Conservation (phyloP, 2,113 vertebrate genomes). For the Pollachius pollachius region DNA sequence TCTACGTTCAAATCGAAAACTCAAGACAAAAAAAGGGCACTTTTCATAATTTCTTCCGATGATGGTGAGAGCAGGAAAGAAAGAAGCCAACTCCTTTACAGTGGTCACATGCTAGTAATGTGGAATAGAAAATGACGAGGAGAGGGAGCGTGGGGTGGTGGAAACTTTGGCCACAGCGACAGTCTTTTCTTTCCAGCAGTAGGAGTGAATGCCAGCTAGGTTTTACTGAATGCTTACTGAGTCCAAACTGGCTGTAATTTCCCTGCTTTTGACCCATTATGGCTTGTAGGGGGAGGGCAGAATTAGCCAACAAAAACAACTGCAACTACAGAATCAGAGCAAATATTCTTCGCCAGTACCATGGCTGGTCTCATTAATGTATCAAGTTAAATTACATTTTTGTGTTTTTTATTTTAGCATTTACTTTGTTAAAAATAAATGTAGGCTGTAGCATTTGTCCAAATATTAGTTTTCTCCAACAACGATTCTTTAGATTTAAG, state of each 20-base stretch:
- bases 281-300: slow-evolving; percentile 23
- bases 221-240: slow-evolving; percentile 38
- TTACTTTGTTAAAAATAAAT: neutral
- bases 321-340: slow-evolving; percentile 13
- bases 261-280: slow-evolving; percentile 33
- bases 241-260: slow-evolving; percentile 45
- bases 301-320: slow-evolving; percentile 35
- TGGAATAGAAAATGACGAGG: slow-evolving; percentile 12
- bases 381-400: slow-evolving; percentile 3
- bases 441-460: too few relatives aligned
- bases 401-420: neutral
- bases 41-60: neutral
- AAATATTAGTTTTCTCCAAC: too few relatives aligned
- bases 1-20: too few relatives aligned
- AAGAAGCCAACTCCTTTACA: neutral
- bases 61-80: neutral
- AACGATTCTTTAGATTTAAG: too few relatives aligned
- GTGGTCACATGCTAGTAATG: slow-evolving; percentile 12
- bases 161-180: slow-evolving; percentile 28
- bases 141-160: slow-evolving; percentile 8
- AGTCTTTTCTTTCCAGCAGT: slow-evolving; percentile 26
- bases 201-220: slow-evolving; percentile 15
- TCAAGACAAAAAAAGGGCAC: neutral
- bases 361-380: slow-evolving; percentile 7
- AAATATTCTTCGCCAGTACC: neutral